phyloP scores from a whole-genome alignment of 2,888 invertebrate genomes.

The Ophion slaviceki region DNA sequence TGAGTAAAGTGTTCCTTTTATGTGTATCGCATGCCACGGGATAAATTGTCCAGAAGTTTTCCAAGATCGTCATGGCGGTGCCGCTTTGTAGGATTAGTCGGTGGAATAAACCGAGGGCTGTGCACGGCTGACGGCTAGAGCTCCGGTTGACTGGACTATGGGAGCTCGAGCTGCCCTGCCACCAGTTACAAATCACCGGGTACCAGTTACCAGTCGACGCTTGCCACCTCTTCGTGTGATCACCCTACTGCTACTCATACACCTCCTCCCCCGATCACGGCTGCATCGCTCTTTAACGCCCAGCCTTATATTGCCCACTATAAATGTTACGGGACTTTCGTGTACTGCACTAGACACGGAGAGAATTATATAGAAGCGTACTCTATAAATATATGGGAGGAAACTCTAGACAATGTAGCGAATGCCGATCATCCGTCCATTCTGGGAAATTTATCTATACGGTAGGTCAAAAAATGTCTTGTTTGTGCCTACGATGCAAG shows the following conservation, averaged over 20 bases:
- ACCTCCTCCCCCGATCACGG: constrained; percentile 1
- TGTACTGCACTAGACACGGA: neutral
- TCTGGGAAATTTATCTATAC: neutral
- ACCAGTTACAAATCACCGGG: constrained; percentile 79
- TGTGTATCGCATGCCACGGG: constrained; percentile 74
- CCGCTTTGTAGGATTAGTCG: constrained; percentile 79
- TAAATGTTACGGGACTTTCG: constrained; percentile 46
- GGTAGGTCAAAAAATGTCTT: neutral
- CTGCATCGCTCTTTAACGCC: constrained; percentile 52
- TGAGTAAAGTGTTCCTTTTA: constrained; percentile 69
- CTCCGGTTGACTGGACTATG: constrained; percentile 54
- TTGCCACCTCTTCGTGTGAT: constrained; percentile 74
- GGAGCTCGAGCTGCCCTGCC: constrained; percentile 72
- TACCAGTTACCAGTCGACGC: constrained; percentile 78
- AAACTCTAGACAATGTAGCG: neutral
- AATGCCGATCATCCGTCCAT: neutral
- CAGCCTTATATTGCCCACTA: constrained; percentile 52
- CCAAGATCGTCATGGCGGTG: constrained; percentile 72
- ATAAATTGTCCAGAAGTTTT: constrained; percentile 80
- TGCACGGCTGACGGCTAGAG: constrained; percentile 32
- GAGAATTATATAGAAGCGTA: neutral
- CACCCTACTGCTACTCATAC: constrained; percentile 30
- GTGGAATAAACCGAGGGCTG: constrained; percentile 37
- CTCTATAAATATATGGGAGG: neutral
- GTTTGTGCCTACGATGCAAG: neutral